Conservation (phyloP, 2,888 invertebrate species). For the Idaea straminata region DNA sequence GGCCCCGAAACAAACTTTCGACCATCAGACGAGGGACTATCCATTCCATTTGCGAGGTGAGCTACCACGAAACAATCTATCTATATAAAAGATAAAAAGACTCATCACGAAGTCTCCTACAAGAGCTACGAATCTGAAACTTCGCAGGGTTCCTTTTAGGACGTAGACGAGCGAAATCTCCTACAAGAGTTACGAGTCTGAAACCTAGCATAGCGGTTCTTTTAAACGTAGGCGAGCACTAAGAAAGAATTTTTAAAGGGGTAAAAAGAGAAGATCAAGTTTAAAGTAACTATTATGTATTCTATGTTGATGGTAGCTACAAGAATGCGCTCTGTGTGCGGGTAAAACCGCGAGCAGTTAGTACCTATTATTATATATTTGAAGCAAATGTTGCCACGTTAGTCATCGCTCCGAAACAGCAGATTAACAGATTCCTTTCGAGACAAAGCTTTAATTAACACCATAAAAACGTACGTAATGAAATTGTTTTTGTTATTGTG, state of each 20-base stretch:
- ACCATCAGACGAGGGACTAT: constrained; percentile 39
- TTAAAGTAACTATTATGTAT: too few relatives aligned
- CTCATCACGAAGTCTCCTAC: neutral
- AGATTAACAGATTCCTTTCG: neutral
- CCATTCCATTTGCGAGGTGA: constrained; percentile 67
- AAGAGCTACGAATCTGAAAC: too few relatives aligned
- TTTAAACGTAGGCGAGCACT: too few relatives aligned
- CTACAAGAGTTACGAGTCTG: too few relatives aligned
- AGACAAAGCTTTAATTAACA: neutral
- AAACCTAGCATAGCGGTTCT: too few relatives aligned
- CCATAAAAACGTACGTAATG: neutral
- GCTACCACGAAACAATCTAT: constrained; percentile 21
- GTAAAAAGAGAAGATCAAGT: too few relatives aligned
- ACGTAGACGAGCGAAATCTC: too few relatives aligned
- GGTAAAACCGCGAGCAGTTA: too few relatives aligned
- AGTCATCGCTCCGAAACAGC: constrained; percentile 7
- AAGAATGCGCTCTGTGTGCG: too few relatives aligned
- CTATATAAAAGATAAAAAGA: constrained; percentile 3
- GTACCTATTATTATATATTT: constrained; percentile 4
- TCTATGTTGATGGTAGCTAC: too few relatives aligned
- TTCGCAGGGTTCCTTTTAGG: too few relatives aligned
- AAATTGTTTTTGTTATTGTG: neutral
- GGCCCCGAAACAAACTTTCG: neutral
- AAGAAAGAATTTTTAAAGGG: too few relatives aligned
- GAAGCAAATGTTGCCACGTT: constrained; percentile 7